Percentiles rank a stretch among this genome's conserved stretches.
Conservation (phyloP, 2,113 vertebrate genomes). For the Gadus chalcogrammus region DNA sequence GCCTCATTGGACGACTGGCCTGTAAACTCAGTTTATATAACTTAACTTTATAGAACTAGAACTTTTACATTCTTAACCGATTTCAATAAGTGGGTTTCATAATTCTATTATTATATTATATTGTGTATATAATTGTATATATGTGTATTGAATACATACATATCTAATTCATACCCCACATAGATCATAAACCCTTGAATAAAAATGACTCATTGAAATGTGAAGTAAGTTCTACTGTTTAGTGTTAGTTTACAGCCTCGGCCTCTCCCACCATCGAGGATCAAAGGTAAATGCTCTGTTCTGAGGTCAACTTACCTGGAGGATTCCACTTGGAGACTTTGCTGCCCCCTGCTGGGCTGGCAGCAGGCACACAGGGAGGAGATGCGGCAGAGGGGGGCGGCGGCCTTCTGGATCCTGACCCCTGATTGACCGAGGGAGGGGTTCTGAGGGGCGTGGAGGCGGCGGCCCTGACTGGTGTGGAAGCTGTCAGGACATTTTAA, state of each 20-base stretch:
- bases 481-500: background rate
- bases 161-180: no score
- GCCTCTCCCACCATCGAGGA: background rate
- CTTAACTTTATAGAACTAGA: no score
- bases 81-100: no score
- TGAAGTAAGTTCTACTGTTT: background rate
- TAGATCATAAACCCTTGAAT: background rate
- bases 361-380: slow-evolving; percentile 30
- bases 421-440: slow-evolving; percentile 36
- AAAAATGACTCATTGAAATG: background rate
- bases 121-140: no score
- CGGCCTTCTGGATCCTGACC: slow-evolving; percentile 27
- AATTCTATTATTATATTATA: no score
- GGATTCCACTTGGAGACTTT: slow-evolving; percentile 83
- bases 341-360: slow-evolving; percentile 68
- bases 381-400: slow-evolving; percentile 21
- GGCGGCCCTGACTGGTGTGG: no score
- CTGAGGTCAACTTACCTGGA: slow-evolving; percentile 74
- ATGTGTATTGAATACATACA: no score
- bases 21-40: no score
- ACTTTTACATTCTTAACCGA: no score
- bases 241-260: background rate
- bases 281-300: background rate
- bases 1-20: no score
- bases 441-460: slow-evolving; percentile 21